These are phyloP conservation scores for Amiota mariae DNA, from an alignment of 2,888 invertebrate genomes.

Conservation along the genomic window DNA sequence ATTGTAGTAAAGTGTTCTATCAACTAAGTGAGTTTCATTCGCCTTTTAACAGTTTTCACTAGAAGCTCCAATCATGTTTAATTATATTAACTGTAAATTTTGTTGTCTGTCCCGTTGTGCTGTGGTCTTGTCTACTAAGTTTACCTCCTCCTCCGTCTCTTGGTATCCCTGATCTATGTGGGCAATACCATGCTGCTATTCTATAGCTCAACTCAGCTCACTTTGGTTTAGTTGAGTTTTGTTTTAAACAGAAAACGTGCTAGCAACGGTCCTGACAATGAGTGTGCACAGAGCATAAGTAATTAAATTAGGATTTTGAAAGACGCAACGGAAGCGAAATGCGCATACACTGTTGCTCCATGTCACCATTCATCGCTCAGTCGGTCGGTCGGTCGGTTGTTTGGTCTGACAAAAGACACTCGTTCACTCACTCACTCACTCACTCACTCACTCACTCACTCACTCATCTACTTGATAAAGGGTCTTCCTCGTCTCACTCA, in stretches of 20 bases:
- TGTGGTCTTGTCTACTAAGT: constrained; percentile 19
- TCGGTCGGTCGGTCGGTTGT: neutral
- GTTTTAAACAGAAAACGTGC: constrained; percentile 45
- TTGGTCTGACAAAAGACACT: neutral
- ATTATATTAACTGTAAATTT: constrained; percentile 51
- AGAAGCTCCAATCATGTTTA: constrained; percentile 53
- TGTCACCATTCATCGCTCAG: constrained; percentile 32
- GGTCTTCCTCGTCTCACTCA: constrained; percentile 44
- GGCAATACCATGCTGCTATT: too few relatives aligned
- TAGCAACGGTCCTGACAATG: constrained; percentile 53
- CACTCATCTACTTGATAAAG: too few relatives aligned
- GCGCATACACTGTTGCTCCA: constrained; percentile 43
- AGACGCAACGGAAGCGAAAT: constrained; percentile 35
- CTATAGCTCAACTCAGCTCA: too few relatives aligned
- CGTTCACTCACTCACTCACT: neutral
- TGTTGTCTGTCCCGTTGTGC: constrained; percentile 17
- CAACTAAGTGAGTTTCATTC: too few relatives aligned
- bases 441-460: constrained; percentile 44
- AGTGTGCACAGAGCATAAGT: constrained; percentile 70
- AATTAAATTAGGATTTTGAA: constrained; percentile 69
- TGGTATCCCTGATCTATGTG: too few relatives aligned
- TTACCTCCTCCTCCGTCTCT: too few relatives aligned
- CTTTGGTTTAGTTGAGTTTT: constrained; percentile 42
- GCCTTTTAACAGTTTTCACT: too few relatives aligned
- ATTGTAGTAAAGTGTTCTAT: neutral